A percentile compares a stretch with the other conserved stretches of the same genome.
Conservation (phyloP, 2,113 vertebrate genomes). For the Lycaon pictus region DNA sequence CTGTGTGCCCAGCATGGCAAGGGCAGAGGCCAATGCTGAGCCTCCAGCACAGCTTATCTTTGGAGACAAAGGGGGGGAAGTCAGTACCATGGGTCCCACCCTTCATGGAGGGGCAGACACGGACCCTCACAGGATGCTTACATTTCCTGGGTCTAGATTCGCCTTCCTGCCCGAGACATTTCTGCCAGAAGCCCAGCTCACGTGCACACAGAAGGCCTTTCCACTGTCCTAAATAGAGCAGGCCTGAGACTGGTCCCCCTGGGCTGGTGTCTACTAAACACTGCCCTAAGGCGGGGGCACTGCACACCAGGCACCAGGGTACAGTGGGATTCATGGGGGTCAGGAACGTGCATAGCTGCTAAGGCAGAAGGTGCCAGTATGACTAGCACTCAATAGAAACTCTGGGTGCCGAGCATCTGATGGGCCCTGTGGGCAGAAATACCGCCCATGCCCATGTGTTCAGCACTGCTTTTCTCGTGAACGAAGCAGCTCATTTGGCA, state of each 20-base stretch:
- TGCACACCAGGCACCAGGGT: accelerated
- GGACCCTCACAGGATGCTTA: neutral
- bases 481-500: accelerated
- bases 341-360: neutral
- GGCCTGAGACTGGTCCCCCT: neutral
- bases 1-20: neutral
- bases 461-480: accelerated
- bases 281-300: neutral
- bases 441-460: too few species aligned
- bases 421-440: neutral
- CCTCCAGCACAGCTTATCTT: neutral
- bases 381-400: neutral
- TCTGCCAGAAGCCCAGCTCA: neutral
- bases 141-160: neutral
- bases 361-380: neutral
- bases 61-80: neutral
- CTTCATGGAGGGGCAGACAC: neutral
- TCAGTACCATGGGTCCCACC: accelerated
- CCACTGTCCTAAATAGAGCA: neutral
- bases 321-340: accelerated
- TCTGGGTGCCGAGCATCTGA: neutral
- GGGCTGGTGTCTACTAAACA: neutral
- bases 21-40: neutral
- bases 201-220: accelerated
- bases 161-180: neutral